Evolutionary conservation across 2,113 vertebrate species (phyloP).

Genomic region (Anolis sagrei): DNA sequence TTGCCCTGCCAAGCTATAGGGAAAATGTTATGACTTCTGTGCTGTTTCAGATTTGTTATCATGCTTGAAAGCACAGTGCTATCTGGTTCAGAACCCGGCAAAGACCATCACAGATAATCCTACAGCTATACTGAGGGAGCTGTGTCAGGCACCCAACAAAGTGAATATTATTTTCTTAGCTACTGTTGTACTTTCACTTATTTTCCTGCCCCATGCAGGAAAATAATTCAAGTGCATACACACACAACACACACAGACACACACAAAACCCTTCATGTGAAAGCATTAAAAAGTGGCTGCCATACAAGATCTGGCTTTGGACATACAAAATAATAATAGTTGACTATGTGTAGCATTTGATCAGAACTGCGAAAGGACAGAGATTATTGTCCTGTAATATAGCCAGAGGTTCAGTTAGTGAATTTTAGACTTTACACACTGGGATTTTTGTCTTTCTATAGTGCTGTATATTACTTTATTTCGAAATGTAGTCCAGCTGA

Average conservation of each 20-base stretch:
- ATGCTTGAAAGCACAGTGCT: not conserved
- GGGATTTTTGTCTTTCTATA: not conserved
- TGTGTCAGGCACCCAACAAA: not conserved
- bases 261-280: too few species aligned
- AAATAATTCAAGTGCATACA: not conserved
- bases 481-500: not conserved
- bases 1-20: not conserved
- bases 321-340: not conserved
- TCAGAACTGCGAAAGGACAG: not conserved
- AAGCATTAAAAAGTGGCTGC: not conserved
- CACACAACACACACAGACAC: too few species aligned
- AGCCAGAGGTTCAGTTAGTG: not conserved
- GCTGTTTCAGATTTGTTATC: not conserved
- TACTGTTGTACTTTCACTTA: not conserved
- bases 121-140: not conserved
- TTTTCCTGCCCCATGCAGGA: not conserved
- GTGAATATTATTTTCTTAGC: not conserved
- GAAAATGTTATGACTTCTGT: not conserved
- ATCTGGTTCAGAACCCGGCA: not conserved
- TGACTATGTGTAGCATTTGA: too few species aligned
- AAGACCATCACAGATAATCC: not conserved
- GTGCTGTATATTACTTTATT: not conserved
- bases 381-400: not conserved
- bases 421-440: not conserved
- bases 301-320: not conserved